Evolutionary conservation across 2,888 invertebrate species (phyloP).

Genomic region (Vesta saturnalis): DNA sequence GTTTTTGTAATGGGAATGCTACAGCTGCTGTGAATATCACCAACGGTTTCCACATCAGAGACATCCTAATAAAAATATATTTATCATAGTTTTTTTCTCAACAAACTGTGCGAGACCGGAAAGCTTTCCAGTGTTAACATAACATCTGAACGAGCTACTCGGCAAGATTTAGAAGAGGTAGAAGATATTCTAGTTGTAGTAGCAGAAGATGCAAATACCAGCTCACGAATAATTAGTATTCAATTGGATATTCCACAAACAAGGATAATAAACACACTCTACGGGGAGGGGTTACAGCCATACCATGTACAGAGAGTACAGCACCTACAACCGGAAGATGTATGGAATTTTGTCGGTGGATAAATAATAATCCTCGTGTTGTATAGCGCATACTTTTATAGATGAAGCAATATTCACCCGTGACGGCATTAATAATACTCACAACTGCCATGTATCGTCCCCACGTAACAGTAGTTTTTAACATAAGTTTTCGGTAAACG

Average conservation of each 20-base stretch:
- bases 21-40: no score
- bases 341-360: conserved; percentile 34
- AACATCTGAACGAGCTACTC: no score
- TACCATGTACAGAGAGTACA: conserved; percentile 34
- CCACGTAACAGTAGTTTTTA: conserved; percentile 20
- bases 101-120: no score
- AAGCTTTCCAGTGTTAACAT: no score
- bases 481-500: conserved; percentile 13
- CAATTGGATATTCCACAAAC: conserved; percentile 34
- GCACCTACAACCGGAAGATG: conserved; percentile 7
- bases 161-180: not conserved
- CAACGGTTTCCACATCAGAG: no score
- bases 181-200: conserved; percentile 30
- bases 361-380: conserved; percentile 33
- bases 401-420: no score
- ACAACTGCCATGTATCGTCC: conserved; percentile 15
- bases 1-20: no score
- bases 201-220: conserved; percentile 21
- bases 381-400: conserved; percentile 25
- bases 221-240: conserved; percentile 23
- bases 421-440: not conserved
- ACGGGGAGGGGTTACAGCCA: conserved; percentile 31
- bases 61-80: no score
- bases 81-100: no score
- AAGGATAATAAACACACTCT: conserved; percentile 35